Evolutionary conservation across 2,797 vertebrate genomes (phyloP).

Genomic region (Pterois miles): DNA sequence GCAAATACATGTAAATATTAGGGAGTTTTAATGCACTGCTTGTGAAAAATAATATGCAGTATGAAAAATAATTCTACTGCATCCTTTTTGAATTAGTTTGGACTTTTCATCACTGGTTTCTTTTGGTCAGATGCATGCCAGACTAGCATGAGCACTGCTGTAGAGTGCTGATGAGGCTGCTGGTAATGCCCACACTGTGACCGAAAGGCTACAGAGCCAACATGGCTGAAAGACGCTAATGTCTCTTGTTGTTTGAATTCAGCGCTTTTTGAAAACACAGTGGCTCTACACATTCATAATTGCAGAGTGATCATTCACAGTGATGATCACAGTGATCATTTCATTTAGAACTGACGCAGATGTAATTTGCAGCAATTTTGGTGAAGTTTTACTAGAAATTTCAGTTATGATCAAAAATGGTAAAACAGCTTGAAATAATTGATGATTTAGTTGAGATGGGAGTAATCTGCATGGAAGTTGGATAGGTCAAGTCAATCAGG

Average conservation of each 20-base stretch:
- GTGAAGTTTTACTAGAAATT: background rate
- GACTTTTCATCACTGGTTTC: background rate
- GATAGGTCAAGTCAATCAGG: constrained; percentile 15
- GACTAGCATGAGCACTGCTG: background rate
- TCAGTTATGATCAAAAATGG: background rate
- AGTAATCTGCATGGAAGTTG: constrained; percentile 2
- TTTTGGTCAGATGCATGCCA: background rate
- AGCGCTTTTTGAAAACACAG: background rate
- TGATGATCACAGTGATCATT: too few species aligned
- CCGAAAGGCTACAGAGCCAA: background rate
- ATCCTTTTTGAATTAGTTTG: background rate
- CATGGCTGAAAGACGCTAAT: background rate
- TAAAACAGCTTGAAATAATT: constrained; percentile 12
- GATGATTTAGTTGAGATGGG: background rate
- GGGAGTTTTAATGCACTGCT: background rate
- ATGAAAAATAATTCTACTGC: background rate
- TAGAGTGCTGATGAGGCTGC: background rate
- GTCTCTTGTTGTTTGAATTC: background rate
- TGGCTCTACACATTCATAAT: background rate
- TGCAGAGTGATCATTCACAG: too few species aligned
- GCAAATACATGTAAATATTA: background rate
- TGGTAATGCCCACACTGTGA: background rate
- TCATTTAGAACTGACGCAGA: background rate
- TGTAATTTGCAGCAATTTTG: background rate
- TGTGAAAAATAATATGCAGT: background rate